Evolutionary conservation across 35 echinoderm and acorn worm genomes (phyloP).

Genomic region (Patiria miniata): DNA sequence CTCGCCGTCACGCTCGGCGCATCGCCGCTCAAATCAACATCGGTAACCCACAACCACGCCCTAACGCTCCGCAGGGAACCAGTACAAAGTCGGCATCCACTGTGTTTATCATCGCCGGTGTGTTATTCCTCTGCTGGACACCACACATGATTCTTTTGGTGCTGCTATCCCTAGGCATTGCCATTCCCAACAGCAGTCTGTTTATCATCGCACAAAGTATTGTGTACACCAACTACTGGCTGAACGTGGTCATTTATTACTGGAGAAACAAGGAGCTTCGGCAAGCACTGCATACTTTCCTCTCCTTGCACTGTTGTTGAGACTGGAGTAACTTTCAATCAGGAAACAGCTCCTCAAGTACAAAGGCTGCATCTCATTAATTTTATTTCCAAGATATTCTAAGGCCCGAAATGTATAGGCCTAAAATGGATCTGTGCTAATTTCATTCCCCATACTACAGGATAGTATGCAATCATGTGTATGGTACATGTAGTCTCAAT

Average conservation of each 20-base stretch:
- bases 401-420: too few species aligned
- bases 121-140: background rate
- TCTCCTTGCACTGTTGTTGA: background rate
- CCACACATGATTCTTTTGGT: background rate
- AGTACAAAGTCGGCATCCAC: conserved; percentile 3
- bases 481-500: too few species aligned
- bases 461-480: too few species aligned
- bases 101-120: background rate
- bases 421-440: too few species aligned
- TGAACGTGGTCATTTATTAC: conserved; percentile 35
- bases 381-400: too few species aligned
- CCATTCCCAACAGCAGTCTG: background rate
- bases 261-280: conserved; percentile 26
- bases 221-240: background rate
- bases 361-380: too few species aligned
- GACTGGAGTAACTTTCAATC: too few species aligned
- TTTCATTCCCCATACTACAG: too few species aligned
- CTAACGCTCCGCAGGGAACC: background rate
- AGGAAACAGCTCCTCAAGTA: too few species aligned
- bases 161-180: background rate
- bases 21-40: background rate
- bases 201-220: background rate
- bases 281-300: background rate
- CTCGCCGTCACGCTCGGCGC: background rate
- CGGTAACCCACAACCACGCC: background rate